Evolutionary conservation across 2,888 invertebrate species (phyloP), one percentile per base, ranked within the genome.

Genomic region (Noctua janthe): DNA sequence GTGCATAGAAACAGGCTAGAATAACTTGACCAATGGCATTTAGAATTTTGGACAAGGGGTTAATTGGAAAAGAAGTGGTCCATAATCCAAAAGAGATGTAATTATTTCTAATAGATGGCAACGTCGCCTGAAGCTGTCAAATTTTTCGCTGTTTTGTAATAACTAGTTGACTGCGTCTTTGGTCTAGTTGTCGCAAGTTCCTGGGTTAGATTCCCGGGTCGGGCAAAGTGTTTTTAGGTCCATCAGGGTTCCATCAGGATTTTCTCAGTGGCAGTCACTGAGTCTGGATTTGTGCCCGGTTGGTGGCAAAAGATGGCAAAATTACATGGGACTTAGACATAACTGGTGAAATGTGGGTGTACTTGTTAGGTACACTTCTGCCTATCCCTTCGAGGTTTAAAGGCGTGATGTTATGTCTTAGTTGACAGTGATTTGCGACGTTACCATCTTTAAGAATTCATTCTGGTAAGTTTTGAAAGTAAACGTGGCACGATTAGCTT

Each of bases 11-110:
- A 59, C 1, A 49, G 11, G 1, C 77, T 39, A 54, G 15, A n/a
- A 7, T 64, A 47, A 80, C 11, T 47, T 80, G 54, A 64, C 47
- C n/a, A n/a, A 80, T 10, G 10, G 47, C 15, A 8, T 39, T 35
- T 10, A 79, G 23, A 43, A 43, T 5, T 71, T 62, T 15, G 35
- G 4, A 43, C 10, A 17, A 15, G 17, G 8, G 6, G 8, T 11
- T 71, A 43, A 23, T 29, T 43, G 3, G 10, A 56, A 56, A n/a
- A 62, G n/a, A 56, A 23, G 56, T 56, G 23, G 56, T 56, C 10
- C 23, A 3, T 23, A 56, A 56, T 56, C 8, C 54, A 23, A 23
- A 56, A 23, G 3, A 54, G 20, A 23, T 56, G 54, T 56, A 7
- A 2, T 23, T 54, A 23, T 17, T 51, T 17, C 51, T 15, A 51